Conservation (phyloP, 2,888 invertebrate species). For the Cantharis flavilabris region DNA sequence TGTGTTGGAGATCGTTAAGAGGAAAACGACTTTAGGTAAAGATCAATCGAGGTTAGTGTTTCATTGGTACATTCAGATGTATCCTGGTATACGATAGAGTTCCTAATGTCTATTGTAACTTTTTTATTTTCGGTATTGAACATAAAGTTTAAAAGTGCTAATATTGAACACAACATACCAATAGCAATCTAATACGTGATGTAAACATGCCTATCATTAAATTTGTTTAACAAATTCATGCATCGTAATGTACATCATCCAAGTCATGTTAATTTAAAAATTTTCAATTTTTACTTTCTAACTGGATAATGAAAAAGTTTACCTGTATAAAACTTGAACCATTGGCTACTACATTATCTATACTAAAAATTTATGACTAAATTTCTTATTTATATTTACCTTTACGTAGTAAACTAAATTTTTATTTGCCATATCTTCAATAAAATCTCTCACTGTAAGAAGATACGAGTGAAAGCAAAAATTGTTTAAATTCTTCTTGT, state of each 20-base stretch:
- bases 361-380: not conserved
- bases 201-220: not conserved
- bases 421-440: not conserved
- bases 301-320: not conserved
- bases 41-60: slow-evolving; percentile 39
- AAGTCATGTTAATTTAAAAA: not conserved
- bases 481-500: not conserved
- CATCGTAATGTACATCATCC: not conserved
- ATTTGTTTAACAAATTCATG: not conserved
- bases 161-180: not conserved
- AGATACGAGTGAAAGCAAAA: not conserved
- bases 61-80: slow-evolving; percentile 24
- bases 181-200: not conserved
- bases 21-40: slow-evolving; percentile 15
- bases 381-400: not conserved
- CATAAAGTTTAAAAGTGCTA: not conserved
- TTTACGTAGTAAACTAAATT: not conserved
- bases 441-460: not conserved
- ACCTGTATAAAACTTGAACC: not conserved
- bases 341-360: not conserved
- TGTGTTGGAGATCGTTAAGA: not conserved
- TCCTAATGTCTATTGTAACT: not conserved
- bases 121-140: not conserved
- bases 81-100: slow-evolving; percentile 28
- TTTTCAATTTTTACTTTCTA: not conserved